Evolutionary conservation across 2,113 vertebrate species (phyloP).

Genomic region (Burhinus oedicnemus): DNA sequence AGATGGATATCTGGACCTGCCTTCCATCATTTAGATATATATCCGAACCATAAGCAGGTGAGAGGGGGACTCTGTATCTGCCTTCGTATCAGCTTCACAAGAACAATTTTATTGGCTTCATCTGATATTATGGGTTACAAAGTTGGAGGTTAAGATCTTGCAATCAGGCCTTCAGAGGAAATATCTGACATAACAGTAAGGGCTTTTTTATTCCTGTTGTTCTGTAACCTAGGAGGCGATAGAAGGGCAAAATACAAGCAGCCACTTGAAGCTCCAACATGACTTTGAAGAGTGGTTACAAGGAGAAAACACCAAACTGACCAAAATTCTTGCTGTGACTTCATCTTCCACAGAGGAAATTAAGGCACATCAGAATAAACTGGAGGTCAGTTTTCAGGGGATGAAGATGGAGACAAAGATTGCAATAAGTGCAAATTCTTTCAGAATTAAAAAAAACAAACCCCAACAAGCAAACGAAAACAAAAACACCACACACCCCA

Average conservation of each 20-base stretch:
- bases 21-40: neutral
- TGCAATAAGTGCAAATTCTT: neutral
- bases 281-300: constrained; percentile 86
- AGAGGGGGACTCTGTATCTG: neutral
- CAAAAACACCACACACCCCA: no score
- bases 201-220: neutral
- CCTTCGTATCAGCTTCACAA: neutral
- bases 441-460: neutral
- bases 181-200: neutral
- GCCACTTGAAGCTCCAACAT: constrained; percentile 13
- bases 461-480: neutral
- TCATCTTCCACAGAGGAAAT: constrained; percentile 56
- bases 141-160: neutral
- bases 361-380: constrained; percentile 53
- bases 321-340: constrained; percentile 57
- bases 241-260: neutral
- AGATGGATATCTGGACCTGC: neutral
- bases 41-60: constrained; percentile 19
- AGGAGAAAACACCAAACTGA: constrained; percentile 78
- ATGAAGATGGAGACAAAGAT: neutral
- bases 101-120: neutral
- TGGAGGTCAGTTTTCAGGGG: constrained; percentile 79
- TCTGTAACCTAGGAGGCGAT: constrained; percentile 3
- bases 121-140: neutral
- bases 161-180: neutral